Percentiles rank a stretch among this genome's conserved stretches.
Evolutionary conservation across 1,140 invertebrate species (phyloP).

Genomic region (Trichomalopsis sarcophagae): DNA sequence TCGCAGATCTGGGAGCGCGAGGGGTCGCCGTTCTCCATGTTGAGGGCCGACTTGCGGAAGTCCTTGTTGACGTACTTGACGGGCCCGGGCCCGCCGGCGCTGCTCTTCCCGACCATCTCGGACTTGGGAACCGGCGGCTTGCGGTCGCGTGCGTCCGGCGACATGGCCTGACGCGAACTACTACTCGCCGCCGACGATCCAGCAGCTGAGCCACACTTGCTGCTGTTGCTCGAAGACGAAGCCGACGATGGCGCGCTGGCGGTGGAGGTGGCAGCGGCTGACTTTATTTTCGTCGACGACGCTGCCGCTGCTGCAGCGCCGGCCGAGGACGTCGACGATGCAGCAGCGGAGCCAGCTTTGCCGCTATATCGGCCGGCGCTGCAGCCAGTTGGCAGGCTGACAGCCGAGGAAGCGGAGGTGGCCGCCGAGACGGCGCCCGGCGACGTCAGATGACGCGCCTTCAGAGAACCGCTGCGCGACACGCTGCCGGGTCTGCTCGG

Average conservation of each 20-base stretch:
- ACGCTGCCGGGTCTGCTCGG: conserved; percentile 63
- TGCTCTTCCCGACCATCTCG: conserved; percentile 67
- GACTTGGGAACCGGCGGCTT: conserved; percentile 72
- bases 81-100: conserved; percentile 36
- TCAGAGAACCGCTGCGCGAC: conserved; percentile 34
- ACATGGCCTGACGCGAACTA: conserved; percentile 61
- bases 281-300: conserved; percentile 72
- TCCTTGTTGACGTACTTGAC: conserved; percentile 81
- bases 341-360: background rate
- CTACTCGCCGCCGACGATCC: conserved; percentile 59
- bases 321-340: conserved; percentile 60
- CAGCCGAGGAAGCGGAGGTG: conserved; percentile 62
- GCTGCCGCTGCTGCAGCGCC: conserved; percentile 56
- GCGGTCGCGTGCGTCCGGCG: conserved; percentile 66
- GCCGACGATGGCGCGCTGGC: background rate
- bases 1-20: conserved; percentile 63
- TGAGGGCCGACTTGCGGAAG: conserved; percentile 84
- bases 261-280: conserved; percentile 25
- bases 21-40: conserved; percentile 77
- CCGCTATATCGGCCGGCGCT: background rate
- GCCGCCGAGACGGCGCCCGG: conserved; percentile 22
- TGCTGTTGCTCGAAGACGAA: background rate
- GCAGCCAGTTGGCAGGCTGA: conserved; percentile 70
- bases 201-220: conserved; percentile 52
- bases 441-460: conserved; percentile 66